phyloP scores from a whole-genome alignment of 1,140 invertebrate genomes.

The Lamellibrachia luymesi region DNA sequence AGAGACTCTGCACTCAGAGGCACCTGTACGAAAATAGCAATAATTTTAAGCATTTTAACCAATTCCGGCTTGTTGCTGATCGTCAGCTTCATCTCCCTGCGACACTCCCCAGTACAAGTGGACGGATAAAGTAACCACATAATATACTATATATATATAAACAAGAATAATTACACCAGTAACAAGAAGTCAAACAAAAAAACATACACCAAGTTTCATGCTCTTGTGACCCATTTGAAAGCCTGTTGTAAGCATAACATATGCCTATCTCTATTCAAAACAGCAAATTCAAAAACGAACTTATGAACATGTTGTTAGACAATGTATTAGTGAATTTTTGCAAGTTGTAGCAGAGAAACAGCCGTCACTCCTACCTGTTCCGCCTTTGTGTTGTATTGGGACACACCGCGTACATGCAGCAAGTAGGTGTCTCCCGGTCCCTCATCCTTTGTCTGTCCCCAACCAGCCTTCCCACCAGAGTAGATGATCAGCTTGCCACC shows the following conservation, averaged over 20 bases:
- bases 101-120: too few species aligned
- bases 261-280: not conserved
- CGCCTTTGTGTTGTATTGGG: conserved; percentile 72
- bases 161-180: not conserved
- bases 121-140: too few species aligned
- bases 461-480: conserved; percentile 51
- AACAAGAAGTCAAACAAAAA: not conserved
- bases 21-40: conserved; percentile 55
- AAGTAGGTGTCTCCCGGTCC: conserved; percentile 71
- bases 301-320: not conserved
- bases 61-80: too few species aligned
- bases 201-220: not conserved
- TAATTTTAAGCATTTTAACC: not conserved
- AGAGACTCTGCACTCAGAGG: conserved; percentile 68
- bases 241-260: not conserved
- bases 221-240: not conserved
- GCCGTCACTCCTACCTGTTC: conserved; percentile 61
- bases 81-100: too few species aligned
- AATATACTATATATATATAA: too few species aligned
- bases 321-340: too few species aligned
- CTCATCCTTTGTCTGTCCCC: conserved; percentile 40
- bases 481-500: conserved; percentile 80
- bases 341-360: not conserved
- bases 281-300: not conserved
- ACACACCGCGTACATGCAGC: conserved; percentile 76